Evolutionary conservation across 2,888 invertebrate species (phyloP).

Genomic region (Anagyrus pseudococci): DNA sequence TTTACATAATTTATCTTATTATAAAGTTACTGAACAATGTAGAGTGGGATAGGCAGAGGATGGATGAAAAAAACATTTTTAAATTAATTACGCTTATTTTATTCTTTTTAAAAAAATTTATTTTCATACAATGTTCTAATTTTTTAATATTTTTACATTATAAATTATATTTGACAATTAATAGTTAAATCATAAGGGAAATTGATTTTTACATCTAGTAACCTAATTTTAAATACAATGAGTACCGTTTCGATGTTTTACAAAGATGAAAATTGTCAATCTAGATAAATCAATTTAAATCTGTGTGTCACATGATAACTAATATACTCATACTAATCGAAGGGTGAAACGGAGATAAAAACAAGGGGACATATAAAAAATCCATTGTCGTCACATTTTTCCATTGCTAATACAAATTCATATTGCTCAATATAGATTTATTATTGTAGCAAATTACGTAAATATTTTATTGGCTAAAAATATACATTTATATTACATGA

Average conservation of each 20-base stretch:
- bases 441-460: constrained; percentile 33
- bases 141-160: constrained; percentile 25
- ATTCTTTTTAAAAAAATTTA: constrained; percentile 19
- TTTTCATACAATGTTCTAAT: constrained; percentile 20
- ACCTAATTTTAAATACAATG: neutral
- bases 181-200: constrained; percentile 13
- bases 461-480: constrained; percentile 32
- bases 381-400: constrained; percentile 16
- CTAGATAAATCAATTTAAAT: too few relatives aligned
- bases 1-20: neutral
- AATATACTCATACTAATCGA: neutral
- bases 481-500: constrained; percentile 28
- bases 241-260: neutral
- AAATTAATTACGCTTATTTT: too few relatives aligned
- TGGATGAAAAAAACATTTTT: too few relatives aligned
- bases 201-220: neutral
- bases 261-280: too few relatives aligned
- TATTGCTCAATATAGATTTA: constrained; percentile 29
- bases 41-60: neutral
- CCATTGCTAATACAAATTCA: constrained; percentile 16
- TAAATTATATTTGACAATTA: constrained; percentile 24
- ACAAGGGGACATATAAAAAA: constrained; percentile 5
- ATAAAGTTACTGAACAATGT: neutral
- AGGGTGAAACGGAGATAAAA: constrained; percentile 6
- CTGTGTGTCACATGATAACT: neutral